A percentile compares a stretch with the other conserved stretches of the same genome.
phyloP scores from a whole-genome alignment of 1,140 invertebrate species.

The Lanistes nyassanus region DNA sequence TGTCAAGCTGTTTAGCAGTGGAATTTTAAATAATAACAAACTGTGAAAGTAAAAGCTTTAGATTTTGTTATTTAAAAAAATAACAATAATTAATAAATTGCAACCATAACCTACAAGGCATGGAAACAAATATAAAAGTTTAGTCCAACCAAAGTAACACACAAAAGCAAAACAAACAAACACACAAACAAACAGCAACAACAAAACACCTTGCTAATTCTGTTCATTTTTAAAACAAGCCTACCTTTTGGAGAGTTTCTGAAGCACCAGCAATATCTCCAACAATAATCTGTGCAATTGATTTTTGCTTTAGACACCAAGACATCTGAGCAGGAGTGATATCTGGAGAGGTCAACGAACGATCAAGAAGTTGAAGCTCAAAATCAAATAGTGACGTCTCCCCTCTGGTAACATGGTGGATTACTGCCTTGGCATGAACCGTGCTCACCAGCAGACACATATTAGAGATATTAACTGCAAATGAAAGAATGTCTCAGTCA shows the following conservation, averaged over 20 bases:
- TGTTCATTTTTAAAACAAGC: not conserved
- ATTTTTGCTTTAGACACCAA: slow-evolving; percentile 30
- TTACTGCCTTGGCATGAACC: slow-evolving; percentile 36
- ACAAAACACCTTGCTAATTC: not conserved
- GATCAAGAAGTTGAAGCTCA: slow-evolving; percentile 10
- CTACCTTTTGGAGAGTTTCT: slow-evolving; percentile 15
- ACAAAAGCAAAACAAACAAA: not conserved
- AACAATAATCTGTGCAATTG: slow-evolving; percentile 12
- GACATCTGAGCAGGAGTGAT: slow-evolving; percentile 10
- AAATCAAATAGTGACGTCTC: not conserved
- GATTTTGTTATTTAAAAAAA: too few species aligned
- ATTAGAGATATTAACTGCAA: slow-evolving; percentile 29
- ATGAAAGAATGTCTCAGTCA: not conserved
- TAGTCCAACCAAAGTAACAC: too few species aligned
- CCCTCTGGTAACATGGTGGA: slow-evolving; percentile 8
- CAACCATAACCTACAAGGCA: too few species aligned
- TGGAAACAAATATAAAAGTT: too few species aligned
- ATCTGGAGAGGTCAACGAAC: not conserved
- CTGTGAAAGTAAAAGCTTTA: too few species aligned
- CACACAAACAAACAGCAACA: not conserved
- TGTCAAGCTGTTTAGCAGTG: too few species aligned
- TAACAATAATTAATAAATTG: too few species aligned
- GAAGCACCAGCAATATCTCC: not conserved
- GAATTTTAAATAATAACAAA: too few species aligned
- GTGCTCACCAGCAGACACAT: slow-evolving; percentile 26